Evolutionary conservation across 2,113 vertebrate genomes (phyloP).

Genomic region (Desmodus rotundus): DNA sequence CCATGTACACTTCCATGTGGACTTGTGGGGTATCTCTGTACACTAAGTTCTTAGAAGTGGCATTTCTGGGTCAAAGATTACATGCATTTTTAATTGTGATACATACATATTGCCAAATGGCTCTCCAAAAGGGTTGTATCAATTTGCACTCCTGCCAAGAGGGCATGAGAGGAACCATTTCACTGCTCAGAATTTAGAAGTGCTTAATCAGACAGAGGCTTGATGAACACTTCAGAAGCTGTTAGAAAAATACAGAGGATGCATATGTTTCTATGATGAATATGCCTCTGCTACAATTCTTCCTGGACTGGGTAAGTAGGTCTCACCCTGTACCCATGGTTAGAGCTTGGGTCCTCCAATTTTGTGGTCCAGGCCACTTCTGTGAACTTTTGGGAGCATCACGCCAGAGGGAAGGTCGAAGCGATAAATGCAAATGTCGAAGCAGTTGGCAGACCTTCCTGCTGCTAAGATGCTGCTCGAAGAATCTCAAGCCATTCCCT

Average conservation of each 20-base stretch:
- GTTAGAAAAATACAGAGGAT: conserved; percentile 63
- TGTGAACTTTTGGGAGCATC: not conserved
- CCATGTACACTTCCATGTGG: not conserved
- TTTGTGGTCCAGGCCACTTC: not conserved
- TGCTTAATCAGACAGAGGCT: conserved; percentile 68
- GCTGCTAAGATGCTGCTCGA: not conserved
- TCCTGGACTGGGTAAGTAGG: not conserved
- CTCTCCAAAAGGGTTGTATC: conserved; percentile 60
- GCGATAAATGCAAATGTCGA: not conserved
- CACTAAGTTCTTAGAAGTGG: conserved; percentile 41
- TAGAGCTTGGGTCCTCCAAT: not conserved
- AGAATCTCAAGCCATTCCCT: not conserved
- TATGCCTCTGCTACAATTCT: not conserved
- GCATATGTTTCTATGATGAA: conserved; percentile 45
- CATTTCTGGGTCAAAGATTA: conserved; percentile 64
- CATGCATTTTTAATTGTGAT: conserved; percentile 69
- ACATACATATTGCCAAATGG: conserved; percentile 49
- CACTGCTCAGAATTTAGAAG: conserved; percentile 71
- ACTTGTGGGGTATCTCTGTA: not conserved
- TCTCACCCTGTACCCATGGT: not conserved
- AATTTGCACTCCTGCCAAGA: conserved; percentile 68
- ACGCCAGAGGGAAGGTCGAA: not conserved
- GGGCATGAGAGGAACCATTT: conserved; percentile 63
- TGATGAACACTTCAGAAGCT: conserved; percentile 74
- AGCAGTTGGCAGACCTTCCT: not conserved